Conservation (phyloP, 2,888 invertebrate genomes). For the Dorcus parallelipipedus region DNA sequence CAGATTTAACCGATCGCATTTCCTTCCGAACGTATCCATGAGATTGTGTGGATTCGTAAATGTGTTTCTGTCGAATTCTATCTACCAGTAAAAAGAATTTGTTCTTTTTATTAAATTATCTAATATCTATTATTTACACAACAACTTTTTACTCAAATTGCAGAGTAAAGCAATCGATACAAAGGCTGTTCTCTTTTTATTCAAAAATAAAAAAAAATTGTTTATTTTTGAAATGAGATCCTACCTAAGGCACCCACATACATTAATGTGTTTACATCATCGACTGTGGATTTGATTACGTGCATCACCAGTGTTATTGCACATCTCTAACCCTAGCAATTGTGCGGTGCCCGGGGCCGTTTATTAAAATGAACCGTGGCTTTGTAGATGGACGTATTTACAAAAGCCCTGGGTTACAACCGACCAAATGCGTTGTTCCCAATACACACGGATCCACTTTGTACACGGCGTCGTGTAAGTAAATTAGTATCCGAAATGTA, state of each 20-base stretch:
- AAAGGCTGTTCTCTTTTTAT: too few relatives aligned
- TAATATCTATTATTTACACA: too few relatives aligned
- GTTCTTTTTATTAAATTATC: too few relatives aligned
- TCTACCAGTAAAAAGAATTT: too few relatives aligned
- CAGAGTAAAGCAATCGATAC: too few relatives aligned
- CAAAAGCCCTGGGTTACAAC: conserved; percentile 20
- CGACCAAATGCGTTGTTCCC: conserved; percentile 21
- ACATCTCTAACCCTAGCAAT: conserved; percentile 18
- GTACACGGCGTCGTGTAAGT: neutral
- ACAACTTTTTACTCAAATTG: too few relatives aligned
- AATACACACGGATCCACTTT: conserved; percentile 5
- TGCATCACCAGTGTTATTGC: conserved; percentile 16
- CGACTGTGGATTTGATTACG: conserved; percentile 11
- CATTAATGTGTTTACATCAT: neutral
- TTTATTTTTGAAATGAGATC: too few relatives aligned
- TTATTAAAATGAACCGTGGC: conserved; percentile 16
- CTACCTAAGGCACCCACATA: conserved; percentile 1
- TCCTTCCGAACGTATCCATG: too few relatives aligned
- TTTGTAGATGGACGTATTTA: conserved; percentile 23
- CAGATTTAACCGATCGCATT: too few relatives aligned
- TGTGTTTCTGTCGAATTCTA: too few relatives aligned
- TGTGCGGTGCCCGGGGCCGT: conserved; percentile 10
- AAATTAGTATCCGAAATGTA: neutral
- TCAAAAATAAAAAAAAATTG: too few relatives aligned
- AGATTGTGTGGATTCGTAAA: too few relatives aligned